phyloP scores from a whole-genome alignment of 2,888 invertebrate genomes.

The Drosophila tripunctata region DNA sequence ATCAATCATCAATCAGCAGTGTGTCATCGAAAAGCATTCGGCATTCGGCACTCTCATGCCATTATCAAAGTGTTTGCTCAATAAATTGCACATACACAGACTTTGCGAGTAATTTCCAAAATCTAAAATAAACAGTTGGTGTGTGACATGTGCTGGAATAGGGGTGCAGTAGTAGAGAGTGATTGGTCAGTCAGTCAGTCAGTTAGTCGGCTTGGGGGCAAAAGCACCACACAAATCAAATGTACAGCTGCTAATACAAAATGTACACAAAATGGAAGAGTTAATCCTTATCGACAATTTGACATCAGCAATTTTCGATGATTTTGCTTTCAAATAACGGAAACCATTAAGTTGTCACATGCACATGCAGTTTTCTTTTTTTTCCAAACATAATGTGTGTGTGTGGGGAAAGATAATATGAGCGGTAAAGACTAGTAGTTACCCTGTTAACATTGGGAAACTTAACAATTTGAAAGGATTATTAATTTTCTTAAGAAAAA shows the following conservation, averaged over 20 bases:
- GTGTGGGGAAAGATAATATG: background rate
- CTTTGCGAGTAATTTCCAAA: slow-evolving; percentile 64
- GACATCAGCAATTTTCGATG: slow-evolving; percentile 79
- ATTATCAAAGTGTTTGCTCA: slow-evolving; percentile 56
- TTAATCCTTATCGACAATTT: slow-evolving; percentile 80
- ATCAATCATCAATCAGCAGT: no score
- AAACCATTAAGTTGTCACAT: slow-evolving; percentile 79
- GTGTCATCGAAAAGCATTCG: no score
- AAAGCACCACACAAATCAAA: slow-evolving; percentile 73
- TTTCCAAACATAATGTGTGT: slow-evolving; percentile 7
- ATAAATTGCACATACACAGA: slow-evolving; percentile 66
- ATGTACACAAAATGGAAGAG: slow-evolving; percentile 77
- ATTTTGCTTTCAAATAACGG: slow-evolving; percentile 79
- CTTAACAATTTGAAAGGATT: no score
- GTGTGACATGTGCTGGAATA: background rate
- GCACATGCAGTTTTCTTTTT: slow-evolving; percentile 57
- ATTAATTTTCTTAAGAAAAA: no score
- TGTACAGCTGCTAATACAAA: slow-evolving; percentile 74
- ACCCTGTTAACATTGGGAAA: background rate
- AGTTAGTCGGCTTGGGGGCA: slow-evolving; percentile 2
- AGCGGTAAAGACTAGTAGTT: background rate
- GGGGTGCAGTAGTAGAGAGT: background rate
- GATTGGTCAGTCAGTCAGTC: slow-evolving; percentile 6
- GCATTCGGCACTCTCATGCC: background rate
- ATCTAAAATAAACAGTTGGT: slow-evolving; percentile 63